Percentiles rank a stretch among this genome's conserved stretches.
Conservation (phyloP, 2,113 vertebrate genomes). For the Dicerorhinus sumatrensis region DNA sequence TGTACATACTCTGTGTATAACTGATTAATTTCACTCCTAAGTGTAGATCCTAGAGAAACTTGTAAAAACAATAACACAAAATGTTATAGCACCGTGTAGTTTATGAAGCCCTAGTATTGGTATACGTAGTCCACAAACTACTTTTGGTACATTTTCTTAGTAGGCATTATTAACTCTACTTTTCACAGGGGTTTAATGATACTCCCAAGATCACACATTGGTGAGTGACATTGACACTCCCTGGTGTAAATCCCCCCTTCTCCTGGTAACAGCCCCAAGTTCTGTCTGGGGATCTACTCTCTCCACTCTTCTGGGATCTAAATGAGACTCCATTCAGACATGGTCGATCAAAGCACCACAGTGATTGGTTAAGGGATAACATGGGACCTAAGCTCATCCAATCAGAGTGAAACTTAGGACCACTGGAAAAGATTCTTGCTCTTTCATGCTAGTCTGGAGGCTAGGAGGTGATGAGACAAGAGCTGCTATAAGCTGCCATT, state of each 20-base stretch:
- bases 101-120: background rate
- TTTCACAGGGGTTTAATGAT: background rate
- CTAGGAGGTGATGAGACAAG: background rate
- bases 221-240: background rate
- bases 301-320: background rate
- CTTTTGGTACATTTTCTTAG: background rate
- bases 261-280: background rate
- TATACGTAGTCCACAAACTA: background rate
- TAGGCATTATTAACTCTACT: background rate
- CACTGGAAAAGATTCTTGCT: background rate
- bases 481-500: background rate
- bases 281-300: background rate
- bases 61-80: constrained; percentile 14
- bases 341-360: background rate
- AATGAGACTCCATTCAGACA: background rate
- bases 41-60: background rate
- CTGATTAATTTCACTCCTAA: background rate
- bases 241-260: background rate
- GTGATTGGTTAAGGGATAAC: background rate
- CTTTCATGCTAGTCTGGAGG: background rate
- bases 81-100: background rate
- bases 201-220: background rate
- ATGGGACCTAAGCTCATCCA: background rate
- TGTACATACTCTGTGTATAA: background rate
- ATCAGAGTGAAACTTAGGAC: background rate